Conservation (phyloP, 2,113 vertebrate species). For the Amphiprion percula region DNA sequence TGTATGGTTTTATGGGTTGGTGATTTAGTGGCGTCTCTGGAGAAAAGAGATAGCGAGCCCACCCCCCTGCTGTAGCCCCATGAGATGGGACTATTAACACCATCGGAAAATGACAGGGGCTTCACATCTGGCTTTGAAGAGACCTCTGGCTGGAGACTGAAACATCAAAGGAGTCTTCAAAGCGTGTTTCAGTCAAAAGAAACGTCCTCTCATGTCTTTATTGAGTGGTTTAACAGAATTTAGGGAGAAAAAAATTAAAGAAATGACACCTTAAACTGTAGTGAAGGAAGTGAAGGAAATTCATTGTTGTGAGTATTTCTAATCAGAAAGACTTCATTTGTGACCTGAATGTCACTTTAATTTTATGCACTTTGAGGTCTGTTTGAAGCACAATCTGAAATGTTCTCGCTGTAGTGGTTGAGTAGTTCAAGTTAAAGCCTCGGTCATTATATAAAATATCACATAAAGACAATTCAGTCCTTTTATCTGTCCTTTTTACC, state of each 20-base stretch:
- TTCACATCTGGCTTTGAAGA: conserved; percentile 60
- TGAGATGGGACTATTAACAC: conserved; percentile 54
- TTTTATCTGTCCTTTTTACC: neutral
- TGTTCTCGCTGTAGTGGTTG: conserved; percentile 2
- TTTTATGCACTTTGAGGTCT: neutral
- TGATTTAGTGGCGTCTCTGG: conserved; percentile 20
- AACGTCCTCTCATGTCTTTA: conserved; percentile 10
- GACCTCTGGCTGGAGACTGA: conserved; percentile 30
- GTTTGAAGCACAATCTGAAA: conserved; percentile 27
- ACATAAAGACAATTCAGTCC: neutral
- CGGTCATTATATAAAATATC: neutral
- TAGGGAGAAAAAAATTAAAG: neutral
- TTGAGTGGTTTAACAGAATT: neutral
- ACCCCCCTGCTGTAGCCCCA: conserved; percentile 1
- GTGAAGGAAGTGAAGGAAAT: neutral
- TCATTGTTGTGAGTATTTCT: neutral
- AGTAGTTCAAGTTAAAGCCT: neutral
- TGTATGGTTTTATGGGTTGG: conserved; percentile 23
- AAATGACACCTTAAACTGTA: conserved; percentile 1
- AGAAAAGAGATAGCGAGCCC: conserved; percentile 26
- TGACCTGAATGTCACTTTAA: neutral
- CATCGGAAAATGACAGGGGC: conserved; percentile 49
- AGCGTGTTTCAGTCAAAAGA: conserved; percentile 28
- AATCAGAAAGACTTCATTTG: neutral
- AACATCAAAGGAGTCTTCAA: conserved; percentile 51